Conservation (phyloP, 2,797 vertebrate genomes). For the Psittacula derbiana region DNA sequence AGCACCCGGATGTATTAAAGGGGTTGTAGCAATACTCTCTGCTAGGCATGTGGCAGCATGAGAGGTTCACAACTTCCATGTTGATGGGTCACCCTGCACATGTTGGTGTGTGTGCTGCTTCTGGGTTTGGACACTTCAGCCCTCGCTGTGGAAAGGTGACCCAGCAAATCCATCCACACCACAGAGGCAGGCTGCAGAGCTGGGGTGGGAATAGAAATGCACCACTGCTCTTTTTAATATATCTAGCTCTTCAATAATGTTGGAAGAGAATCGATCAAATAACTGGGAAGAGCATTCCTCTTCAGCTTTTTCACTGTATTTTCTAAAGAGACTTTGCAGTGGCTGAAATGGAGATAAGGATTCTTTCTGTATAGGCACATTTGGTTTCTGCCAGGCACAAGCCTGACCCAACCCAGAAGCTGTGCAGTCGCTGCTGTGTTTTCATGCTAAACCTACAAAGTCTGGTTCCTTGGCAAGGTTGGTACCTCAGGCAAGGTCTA, state of each 20-base stretch:
- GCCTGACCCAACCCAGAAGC: background rate
- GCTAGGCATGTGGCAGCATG: background rate
- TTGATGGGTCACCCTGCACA: background rate
- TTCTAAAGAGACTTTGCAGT: background rate
- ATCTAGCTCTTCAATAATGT: background rate
- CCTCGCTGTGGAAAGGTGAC: background rate
- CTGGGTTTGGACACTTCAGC: background rate
- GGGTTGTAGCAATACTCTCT: background rate
- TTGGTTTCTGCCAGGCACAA: background rate
- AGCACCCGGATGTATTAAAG: background rate
- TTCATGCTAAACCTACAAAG: background rate
- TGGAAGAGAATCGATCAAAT: background rate
- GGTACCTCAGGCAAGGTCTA: background rate
- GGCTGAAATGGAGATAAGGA: background rate
- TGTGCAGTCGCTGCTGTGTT: background rate
- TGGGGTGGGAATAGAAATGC: background rate
- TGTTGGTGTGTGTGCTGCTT: background rate
- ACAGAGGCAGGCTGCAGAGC: background rate
- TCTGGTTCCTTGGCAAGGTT: background rate
- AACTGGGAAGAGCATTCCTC: background rate
- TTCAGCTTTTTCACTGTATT: background rate
- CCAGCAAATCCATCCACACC: background rate
- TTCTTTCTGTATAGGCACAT: background rate
- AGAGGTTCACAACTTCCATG: background rate
- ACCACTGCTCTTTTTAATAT: background rate